Evolutionary conservation across 92 coral and sea anemone species (phyloP).

Genomic region (Ricordea florida): DNA sequence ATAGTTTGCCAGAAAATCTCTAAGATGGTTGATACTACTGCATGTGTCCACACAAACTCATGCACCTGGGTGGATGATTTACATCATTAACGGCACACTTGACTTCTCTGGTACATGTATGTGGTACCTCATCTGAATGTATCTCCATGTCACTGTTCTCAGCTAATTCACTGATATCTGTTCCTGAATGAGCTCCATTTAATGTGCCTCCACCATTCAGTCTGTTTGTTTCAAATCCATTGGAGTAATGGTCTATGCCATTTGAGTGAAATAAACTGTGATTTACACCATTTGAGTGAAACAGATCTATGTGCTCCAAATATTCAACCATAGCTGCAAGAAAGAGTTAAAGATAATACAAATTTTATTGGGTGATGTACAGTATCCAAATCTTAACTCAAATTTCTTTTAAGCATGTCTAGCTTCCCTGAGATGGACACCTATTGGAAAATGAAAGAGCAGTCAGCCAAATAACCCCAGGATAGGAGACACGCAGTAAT

Average conservation of each 20-base stretch:
- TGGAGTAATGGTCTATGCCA: neutral
- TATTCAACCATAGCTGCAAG: constrained; percentile 16
- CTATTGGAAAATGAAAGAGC: no score
- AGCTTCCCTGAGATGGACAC: no score
- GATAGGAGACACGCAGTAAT: no score
- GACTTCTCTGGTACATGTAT: neutral
- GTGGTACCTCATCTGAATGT: constrained; percentile 25
- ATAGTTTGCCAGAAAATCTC: neutral
- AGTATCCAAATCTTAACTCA: no score
- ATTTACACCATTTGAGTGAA: constrained; percentile 16
- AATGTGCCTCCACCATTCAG: neutral
- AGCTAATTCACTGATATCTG: neutral
- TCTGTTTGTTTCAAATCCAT: no score
- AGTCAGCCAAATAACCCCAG: no score
- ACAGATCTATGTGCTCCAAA: constrained; percentile 17
- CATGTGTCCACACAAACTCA: constrained; percentile 68
- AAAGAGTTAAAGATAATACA: no score
- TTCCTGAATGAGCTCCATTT: neutral
- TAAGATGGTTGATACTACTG: constrained; percentile 1
- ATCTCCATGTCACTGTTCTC: constrained; percentile 43
- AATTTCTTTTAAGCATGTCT: no score
- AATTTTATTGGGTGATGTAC: no score
- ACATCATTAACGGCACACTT: constrained; percentile 13
- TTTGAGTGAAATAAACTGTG: constrained; percentile 8
- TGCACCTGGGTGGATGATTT: constrained; percentile 58